A percentile compares a stretch with the other conserved stretches of the same genome.
Conservation (phyloP, 30 jellyfish, hydroid and myxozoan genomes). For the Aurelia sp. region DNA sequence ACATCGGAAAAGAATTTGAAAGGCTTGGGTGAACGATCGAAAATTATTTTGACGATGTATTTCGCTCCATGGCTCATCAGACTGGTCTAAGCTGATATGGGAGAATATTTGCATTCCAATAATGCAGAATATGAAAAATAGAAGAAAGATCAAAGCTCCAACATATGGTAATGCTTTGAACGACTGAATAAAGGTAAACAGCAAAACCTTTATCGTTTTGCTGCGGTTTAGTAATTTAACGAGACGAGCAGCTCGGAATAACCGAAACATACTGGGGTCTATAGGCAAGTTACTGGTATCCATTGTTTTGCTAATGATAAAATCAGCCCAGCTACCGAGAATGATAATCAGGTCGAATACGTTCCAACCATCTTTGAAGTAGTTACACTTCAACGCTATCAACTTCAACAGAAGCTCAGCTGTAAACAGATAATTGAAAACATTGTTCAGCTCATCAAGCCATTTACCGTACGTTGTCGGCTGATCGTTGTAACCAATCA, state of each 20-base stretch:
- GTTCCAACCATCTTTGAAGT: conserved; percentile 90
- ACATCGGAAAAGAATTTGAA: conserved; percentile 79
- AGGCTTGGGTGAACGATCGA: conserved; percentile 71
- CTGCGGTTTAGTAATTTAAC: conserved; percentile 81
- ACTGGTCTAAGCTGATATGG: conserved; percentile 40
- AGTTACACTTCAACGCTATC: conserved; percentile 76
- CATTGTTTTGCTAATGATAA: conserved; percentile 50
- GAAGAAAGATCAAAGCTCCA: conserved; percentile 81
- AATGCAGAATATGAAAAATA: conserved; percentile 79
- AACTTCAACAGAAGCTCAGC: conserved; percentile 74
- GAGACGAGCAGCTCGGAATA: conserved; percentile 89
- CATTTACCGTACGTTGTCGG: conserved; percentile 70
- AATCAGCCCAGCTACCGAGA: conserved; percentile 86
- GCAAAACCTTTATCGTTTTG: conserved; percentile 65
- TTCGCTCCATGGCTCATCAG: conserved; percentile 73
- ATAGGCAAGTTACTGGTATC: conserved; percentile 54
- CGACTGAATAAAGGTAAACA: conserved; percentile 85
- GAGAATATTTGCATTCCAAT: conserved; percentile 84
- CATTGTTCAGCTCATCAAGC: conserved; percentile 51
- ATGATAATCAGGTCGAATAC: conserved; percentile 80
- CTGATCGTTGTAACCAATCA: conserved; percentile 73
- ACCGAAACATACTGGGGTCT: conserved; percentile 73
- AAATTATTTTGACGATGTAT: conserved; percentile 81
- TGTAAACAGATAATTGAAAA: conserved; percentile 75
- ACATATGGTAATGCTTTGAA: conserved; percentile 92